Base-by-base conservation (phyloP, 2,113 vertebrate species). In the Brachyhypopomus gauderio region DNA sequence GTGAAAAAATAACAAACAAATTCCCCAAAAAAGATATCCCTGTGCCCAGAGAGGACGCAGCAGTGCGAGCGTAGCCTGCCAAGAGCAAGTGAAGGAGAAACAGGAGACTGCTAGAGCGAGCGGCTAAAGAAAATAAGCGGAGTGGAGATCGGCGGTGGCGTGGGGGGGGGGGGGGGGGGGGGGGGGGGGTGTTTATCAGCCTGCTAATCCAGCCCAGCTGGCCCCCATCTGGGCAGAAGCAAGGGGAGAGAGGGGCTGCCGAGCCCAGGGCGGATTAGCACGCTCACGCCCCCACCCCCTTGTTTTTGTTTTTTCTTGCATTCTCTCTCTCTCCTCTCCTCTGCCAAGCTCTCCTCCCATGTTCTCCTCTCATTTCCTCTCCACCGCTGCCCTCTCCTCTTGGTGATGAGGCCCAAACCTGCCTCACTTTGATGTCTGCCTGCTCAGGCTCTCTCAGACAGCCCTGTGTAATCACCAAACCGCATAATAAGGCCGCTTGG, bases 71-170 rank as follows among this genome's bases (percentile, higher is more conserved):
- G 58, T 59, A 71, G 64, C 36, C 58, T 66, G 72, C 83, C 79
- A 84, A 81, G 63, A 83, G 34, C 38, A 41, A 62, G 36, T 5
- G 2, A 80, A 86, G 89, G 89, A 87, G 89, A 88, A 84, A 87
- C 83, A 77, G 56, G 45, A 73, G 86, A 87, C 83, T 89, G 87
- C 90, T 88, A 92, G 89, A 89, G 85, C 88, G 72, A 78, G 83
- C 81, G 84, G 85, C 88, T 85, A 89, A 86, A 91, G 89, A 92
- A 94, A 94, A 93, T 92, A 93, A 93, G 90, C 90, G 89, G 80
- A 88, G 81, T 81, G 86, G 87, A 89, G 86, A 92, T 91, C 85
- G 88, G 89, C 89, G 88, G 90, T 89, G 87, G 89, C 74, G 84
- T 84, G 88, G 88, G 90, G 88, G 91, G 12, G 56, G 89, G 90